A percentile compares a stretch with the other conserved stretches of the same genome.
These are phyloP conservation scores for Nettapus auritus DNA, from an alignment of 2,113 vertebrate species.

Conservation along the genomic window DNA sequence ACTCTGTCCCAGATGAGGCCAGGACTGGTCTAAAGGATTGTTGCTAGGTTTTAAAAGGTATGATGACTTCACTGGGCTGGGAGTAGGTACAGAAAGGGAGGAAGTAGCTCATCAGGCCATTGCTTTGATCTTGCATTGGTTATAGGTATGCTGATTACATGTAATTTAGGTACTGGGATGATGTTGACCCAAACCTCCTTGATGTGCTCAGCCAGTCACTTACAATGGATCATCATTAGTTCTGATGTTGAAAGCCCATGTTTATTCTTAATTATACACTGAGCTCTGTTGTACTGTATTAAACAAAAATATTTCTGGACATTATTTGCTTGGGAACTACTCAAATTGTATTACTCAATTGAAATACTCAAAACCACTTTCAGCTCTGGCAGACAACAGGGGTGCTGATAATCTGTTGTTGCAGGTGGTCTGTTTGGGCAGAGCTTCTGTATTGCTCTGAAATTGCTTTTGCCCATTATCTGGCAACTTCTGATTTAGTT, in stretches of 20 bases:
- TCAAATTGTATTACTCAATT: not conserved
- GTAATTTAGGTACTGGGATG: not conserved
- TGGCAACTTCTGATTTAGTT: not conserved
- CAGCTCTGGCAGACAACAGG: accelerated
- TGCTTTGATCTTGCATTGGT: not conserved
- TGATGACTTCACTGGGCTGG: too few relatives aligned
- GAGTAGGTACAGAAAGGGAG: accelerated
- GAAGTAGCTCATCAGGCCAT: not conserved
- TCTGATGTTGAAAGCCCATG: not conserved
- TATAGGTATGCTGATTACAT: not conserved
- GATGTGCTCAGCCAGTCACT: accelerated
- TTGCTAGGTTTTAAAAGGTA: not conserved
- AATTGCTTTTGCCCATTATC: accelerated
- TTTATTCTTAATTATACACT: not conserved
- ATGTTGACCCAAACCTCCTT: not conserved
- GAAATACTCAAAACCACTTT: not conserved
- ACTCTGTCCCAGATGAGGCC: too few relatives aligned
- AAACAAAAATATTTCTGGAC: not conserved
- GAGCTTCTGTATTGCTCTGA: not conserved
- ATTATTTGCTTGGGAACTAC: not conserved
- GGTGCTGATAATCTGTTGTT: not conserved
- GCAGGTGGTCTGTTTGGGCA: not conserved
- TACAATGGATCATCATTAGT: not conserved
- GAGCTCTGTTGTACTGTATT: not conserved
- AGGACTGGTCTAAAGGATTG: too few relatives aligned